Evolutionary conservation across 1,140 invertebrate genomes (phyloP).

Genomic region (Heliconius eleuchia): DNA sequence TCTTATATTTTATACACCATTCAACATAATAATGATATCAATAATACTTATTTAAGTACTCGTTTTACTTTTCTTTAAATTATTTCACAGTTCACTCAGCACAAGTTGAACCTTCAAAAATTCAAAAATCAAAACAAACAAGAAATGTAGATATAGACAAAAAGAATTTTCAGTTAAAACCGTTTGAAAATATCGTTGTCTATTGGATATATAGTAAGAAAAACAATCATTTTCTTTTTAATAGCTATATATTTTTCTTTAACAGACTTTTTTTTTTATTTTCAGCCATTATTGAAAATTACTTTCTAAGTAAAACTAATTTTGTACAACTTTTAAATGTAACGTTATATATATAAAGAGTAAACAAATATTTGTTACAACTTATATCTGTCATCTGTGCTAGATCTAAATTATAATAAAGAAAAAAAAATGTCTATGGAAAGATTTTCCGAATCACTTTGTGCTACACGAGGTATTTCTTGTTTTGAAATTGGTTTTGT

Average conservation of each 20-base stretch:
- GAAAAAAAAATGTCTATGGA: slow-evolving; percentile 19
- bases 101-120: not conserved
- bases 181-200: not conserved
- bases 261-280: not conserved
- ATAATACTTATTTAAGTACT: not conserved
- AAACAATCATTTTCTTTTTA: not conserved
- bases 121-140: slow-evolving; percentile 1
- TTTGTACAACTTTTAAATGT: not conserved
- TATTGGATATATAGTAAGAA: not conserved
- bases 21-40: not conserved
- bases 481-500: slow-evolving; percentile 35
- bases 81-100: not conserved
- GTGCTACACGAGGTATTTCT: slow-evolving; percentile 34
- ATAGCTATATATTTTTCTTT: not conserved
- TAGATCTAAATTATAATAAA: not conserved
- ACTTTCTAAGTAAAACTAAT: not conserved
- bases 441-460: slow-evolving; percentile 35
- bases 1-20: not conserved
- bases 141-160: not conserved
- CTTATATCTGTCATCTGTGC: not conserved
- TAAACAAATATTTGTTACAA: not conserved
- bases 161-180: slow-evolving; percentile 7
- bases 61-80: not conserved
- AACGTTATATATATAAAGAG: not conserved
- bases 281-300: not conserved